Evolutionary conservation across 1,140 invertebrate genomes (phyloP).

Genomic region (Diorhabda carinulata): DNA sequence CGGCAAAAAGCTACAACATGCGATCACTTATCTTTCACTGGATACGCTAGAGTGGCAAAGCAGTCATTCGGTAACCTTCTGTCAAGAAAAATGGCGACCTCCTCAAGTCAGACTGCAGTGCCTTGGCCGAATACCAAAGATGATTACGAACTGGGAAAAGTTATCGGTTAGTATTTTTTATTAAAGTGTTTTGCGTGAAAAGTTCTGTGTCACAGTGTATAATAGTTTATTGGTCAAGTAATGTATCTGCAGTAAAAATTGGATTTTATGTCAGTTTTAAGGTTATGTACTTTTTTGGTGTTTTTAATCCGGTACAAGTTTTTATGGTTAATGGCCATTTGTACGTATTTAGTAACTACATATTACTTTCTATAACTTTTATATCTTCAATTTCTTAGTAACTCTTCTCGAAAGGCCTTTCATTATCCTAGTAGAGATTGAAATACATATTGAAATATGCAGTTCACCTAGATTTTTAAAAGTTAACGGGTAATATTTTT

Average conservation of each 20-base stretch:
- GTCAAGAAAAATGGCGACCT: conserved; percentile 67
- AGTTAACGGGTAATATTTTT: too few relatives aligned
- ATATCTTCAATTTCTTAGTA: too few relatives aligned
- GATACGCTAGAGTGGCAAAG: conserved; percentile 49
- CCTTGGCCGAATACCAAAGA: conserved; percentile 90
- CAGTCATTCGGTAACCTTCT: conserved; percentile 57
- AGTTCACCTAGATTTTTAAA: too few relatives aligned
- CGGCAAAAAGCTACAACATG: conserved; percentile 54
- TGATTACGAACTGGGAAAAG: conserved; percentile 90
- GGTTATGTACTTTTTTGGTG: conserved; percentile 44
- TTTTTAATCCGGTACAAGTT: conserved; percentile 36
- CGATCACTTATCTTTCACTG: conserved; percentile 41
- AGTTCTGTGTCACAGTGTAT: conserved; percentile 24
- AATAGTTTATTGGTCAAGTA: conserved; percentile 16
- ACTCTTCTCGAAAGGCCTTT: too few relatives aligned
- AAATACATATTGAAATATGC: too few relatives aligned
- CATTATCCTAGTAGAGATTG: too few relatives aligned
- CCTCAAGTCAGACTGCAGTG: conserved; percentile 56
- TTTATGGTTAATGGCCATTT: conserved; percentile 9
- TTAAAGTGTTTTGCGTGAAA: conserved; percentile 20
- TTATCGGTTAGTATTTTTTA: conserved; percentile 66
- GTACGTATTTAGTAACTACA: background rate
- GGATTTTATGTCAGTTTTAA: conserved; percentile 24
- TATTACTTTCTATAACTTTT: too few relatives aligned
- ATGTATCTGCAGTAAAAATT: conserved; percentile 4